These are phyloP conservation scores for Bellardia pandia DNA, from an alignment of 2,888 invertebrate genomes.

Conservation along the genomic window DNA sequence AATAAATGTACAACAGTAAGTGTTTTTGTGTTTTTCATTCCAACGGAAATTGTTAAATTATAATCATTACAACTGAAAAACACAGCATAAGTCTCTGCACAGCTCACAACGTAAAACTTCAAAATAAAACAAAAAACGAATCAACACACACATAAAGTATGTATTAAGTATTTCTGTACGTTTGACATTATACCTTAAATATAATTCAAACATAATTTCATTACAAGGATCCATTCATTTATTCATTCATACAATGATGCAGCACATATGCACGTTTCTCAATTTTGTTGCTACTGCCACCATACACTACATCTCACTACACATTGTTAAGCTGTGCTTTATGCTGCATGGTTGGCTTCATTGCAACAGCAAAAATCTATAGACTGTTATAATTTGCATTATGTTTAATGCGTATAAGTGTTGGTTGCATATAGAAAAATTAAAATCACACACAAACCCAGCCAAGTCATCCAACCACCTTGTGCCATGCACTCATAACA, in stretches of 20 bases:
- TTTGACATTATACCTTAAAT: conserved; percentile 69
- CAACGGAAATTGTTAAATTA: conserved; percentile 63
- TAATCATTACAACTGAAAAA: conserved; percentile 51
- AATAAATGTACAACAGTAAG: conserved; percentile 64
- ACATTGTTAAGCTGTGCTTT: conserved; percentile 61
- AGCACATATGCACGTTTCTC: conserved; percentile 25
- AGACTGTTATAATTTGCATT: conserved; percentile 71
- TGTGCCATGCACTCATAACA: conserved; percentile 59
- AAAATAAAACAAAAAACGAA: conserved; percentile 16
- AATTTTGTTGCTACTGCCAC: conserved; percentile 11
- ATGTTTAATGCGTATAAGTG: conserved; percentile 57
- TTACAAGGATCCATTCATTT: conserved; percentile 65
- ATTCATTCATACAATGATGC: conserved; percentile 19
- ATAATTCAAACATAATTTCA: conserved; percentile 70
- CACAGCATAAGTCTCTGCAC: conserved; percentile 44
- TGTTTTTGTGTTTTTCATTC: conserved; percentile 35
- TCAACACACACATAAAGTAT: background rate
- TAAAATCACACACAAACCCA: conserved; percentile 30
- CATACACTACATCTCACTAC: conserved; percentile 1
- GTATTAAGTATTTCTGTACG: conserved; percentile 48
- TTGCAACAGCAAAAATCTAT: conserved; percentile 66
- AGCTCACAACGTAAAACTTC: conserved; percentile 14
- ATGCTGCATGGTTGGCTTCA: conserved; percentile 49
- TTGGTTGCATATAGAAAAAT: conserved; percentile 30
- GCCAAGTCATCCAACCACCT: conserved; percentile 40